Base-by-base conservation (phyloP, 1,140 invertebrate genomes). In the Formica exsecta region DNA sequence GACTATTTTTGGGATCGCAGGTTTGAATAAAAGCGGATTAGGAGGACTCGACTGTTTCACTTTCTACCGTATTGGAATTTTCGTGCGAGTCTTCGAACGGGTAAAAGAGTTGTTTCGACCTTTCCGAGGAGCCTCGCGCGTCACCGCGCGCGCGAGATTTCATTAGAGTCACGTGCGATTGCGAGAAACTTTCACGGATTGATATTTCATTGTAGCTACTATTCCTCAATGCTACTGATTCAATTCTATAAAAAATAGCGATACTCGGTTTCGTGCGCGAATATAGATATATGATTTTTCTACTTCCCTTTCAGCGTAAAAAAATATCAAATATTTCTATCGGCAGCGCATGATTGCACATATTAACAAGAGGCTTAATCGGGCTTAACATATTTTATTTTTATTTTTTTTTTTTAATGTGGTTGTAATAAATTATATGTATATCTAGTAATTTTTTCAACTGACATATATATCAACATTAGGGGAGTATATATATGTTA, bases 21-120 rank as follows among this genome's bases (percentile, higher is more conserved):
- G 22, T 83, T 70, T 54, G 76, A 83, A 88, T 83, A 83, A 73
- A 54, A 38, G 44, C n/a, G 48, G 25, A 83, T 88, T 32, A 61
- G 51, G 3, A 29, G n/a, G 64, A 38, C 62, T 0, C 11, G n/a
- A 4, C 29, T 11, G 25, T 71, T 85, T 73, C 48, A 71, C 73
- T 85, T 85, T 87, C 54, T 48, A 51, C 7, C 3, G 16, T 13
- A 44, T 61, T 29, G 44, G 36, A 74, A 62, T 65, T 68, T 80
- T 80, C 44, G 38, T 16, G 54, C 22, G 41, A 65, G 41, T 62
- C 59, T 77, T 29, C 32, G 61, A 25, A 5, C 11, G 22, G 1
- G 19, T 9, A 3, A 13, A 86, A 87, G 71, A 44, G 66, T 77
- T 41, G 36, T 32, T n/a, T 54, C 76, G 64, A 80, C 76, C 76